phyloP scores from a whole-genome alignment of 1,140 invertebrate species.

The Drosophila pachea region DNA sequence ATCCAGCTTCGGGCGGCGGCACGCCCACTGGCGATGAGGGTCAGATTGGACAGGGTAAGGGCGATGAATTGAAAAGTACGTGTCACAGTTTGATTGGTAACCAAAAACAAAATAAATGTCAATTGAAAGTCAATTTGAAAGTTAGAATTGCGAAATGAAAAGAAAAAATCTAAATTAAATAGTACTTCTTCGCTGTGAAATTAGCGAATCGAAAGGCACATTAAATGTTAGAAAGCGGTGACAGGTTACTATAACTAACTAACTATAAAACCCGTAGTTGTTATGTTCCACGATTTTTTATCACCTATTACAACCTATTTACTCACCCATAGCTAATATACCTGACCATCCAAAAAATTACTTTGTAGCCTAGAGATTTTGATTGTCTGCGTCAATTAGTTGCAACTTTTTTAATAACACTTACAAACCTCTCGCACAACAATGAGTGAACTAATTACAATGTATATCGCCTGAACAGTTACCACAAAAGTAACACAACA shows the following conservation, averaged over 20 bases:
- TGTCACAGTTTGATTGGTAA: constrained; percentile 74
- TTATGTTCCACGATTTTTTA: constrained; percentile 7
- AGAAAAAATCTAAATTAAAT: background rate
- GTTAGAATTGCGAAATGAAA: background rate
- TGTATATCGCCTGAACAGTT: constrained; percentile 80
- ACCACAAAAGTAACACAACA: constrained; percentile 94
- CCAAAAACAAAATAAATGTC: constrained; percentile 39
- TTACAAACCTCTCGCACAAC: background rate
- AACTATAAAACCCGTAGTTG: constrained; percentile 34
- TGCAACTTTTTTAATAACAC: constrained; percentile 30
- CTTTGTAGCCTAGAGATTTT: constrained; percentile 61
- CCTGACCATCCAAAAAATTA: constrained; percentile 34
- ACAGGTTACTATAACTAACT: constrained; percentile 67
- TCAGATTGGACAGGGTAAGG: constrained; percentile 88
- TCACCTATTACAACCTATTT: background rate
- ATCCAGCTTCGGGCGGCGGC: constrained; percentile 85
- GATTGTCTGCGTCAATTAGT: constrained; percentile 39
- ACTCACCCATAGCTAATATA: constrained; percentile 6
- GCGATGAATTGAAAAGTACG: constrained; percentile 78
- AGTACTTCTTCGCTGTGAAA: constrained; percentile 38
- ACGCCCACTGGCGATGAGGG: constrained; percentile 88
- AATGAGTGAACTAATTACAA: constrained; percentile 2
- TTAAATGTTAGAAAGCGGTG: constrained; percentile 60
- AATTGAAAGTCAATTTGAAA: constrained; percentile 36
- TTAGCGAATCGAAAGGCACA: constrained; percentile 33